Conservation (phyloP, 2,797 vertebrate genomes). For the Ctenopoma kingsleyae region DNA sequence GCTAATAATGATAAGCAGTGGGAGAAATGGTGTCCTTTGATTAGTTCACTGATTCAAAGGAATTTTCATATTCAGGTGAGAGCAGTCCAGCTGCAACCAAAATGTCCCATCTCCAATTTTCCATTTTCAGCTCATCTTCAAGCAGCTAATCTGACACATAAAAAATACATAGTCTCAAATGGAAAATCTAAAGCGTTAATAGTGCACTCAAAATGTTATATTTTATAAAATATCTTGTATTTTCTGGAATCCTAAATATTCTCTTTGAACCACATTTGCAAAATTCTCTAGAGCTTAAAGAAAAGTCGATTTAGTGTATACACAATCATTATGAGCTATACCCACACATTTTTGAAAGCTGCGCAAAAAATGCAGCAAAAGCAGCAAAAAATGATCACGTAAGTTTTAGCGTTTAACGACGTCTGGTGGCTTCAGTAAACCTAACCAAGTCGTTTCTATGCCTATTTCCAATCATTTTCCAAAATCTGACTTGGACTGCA, state of each 20-base stretch:
- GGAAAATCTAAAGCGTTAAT: not conserved
- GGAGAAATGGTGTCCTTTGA: not conserved
- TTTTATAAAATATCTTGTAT: not conserved
- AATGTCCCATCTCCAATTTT: not conserved
- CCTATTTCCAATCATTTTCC: too few relatives aligned
- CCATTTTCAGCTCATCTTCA: not conserved
- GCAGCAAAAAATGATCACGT: too few relatives aligned
- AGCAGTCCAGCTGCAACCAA: not conserved
- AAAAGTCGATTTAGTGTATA: not conserved
- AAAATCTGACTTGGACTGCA: too few relatives aligned
- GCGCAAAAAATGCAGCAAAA: too few relatives aligned
- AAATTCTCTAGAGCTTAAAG: constrained; percentile 5
- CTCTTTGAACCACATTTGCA: constrained; percentile 4
- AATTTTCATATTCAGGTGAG: not conserved
- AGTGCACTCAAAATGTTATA: not conserved
- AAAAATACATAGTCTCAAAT: constrained; percentile 24
- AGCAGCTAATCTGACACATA: not conserved
- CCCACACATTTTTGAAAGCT: not conserved
- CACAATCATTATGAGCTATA: too few relatives aligned
- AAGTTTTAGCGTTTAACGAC: too few relatives aligned
- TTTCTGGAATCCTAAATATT: constrained; percentile 4
- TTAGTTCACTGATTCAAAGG: not conserved
- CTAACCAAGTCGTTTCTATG: too few relatives aligned
- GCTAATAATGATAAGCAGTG: not conserved
- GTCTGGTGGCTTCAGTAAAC: too few relatives aligned